These are phyloP conservation scores for Gryllus longicercus DNA, from an alignment of 2,888 invertebrate genomes.

Conservation along the genomic window DNA sequence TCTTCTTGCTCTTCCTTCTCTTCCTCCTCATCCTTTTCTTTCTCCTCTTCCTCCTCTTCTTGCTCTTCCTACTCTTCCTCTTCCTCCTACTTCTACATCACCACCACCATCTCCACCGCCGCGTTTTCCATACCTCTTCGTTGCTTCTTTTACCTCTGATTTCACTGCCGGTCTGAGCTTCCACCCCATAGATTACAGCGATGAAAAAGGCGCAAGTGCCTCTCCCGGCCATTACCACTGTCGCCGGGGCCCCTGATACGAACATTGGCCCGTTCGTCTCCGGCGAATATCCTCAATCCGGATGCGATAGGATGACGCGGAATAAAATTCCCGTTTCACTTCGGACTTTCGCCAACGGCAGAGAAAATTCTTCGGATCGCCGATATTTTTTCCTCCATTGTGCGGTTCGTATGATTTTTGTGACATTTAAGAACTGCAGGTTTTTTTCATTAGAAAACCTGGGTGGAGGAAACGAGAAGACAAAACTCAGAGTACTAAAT, in stretches of 20 bases:
- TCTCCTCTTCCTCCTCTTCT: neutral
- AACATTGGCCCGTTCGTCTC: neutral
- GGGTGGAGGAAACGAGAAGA: too few relatives aligned
- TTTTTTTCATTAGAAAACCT: too few relatives aligned
- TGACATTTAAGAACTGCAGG: too few relatives aligned
- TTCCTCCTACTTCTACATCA: neutral
- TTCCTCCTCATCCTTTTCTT: neutral
- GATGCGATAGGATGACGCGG: neutral
- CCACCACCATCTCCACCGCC: neutral
- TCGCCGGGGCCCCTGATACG: neutral
- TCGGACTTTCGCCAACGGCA: neutral
- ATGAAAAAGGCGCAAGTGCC: neutral
- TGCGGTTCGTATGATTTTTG: too few relatives aligned
- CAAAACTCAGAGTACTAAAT: too few relatives aligned
- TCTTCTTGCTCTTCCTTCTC: neutral
- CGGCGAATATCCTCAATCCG: neutral
- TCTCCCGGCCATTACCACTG: conserved; percentile 17
- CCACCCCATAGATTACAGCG: neutral
- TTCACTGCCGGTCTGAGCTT: neutral
- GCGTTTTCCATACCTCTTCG: neutral
- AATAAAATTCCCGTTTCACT: neutral
- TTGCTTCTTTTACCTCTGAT: neutral
- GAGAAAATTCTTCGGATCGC: neutral
- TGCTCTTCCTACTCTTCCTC: neutral
- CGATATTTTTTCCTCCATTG: too few relatives aligned